Evolutionary conservation across 2,888 invertebrate genomes (phyloP).

Genomic region (Drosophila putrida): DNA sequence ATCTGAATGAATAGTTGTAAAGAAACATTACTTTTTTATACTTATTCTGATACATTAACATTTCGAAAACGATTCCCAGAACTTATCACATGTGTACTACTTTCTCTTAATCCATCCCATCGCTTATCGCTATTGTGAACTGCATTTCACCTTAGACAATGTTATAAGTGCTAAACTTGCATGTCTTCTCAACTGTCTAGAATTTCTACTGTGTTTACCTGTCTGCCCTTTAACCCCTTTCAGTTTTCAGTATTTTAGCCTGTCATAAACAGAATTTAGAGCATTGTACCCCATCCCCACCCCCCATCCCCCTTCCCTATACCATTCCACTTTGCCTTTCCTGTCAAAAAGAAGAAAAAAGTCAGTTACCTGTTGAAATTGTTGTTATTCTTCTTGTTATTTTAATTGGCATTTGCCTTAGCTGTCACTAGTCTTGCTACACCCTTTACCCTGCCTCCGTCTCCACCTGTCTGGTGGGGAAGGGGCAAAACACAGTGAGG

Average conservation of each 20-base stretch:
- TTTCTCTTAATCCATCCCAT: constrained; percentile 10
- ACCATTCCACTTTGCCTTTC: background rate
- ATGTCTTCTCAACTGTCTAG: constrained; percentile 26
- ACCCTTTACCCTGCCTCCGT: background rate
- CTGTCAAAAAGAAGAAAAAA: constrained; percentile 44
- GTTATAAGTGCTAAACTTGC: constrained; percentile 28
- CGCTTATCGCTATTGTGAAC: constrained; percentile 6
- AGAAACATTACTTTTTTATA: too few species aligned
- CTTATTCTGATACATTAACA: background rate
- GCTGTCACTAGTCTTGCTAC: constrained; percentile 30
- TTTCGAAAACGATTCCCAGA: background rate
- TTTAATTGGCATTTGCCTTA: constrained; percentile 71
- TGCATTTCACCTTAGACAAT: constrained; percentile 10
- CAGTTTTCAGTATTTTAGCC: constrained; percentile 7
- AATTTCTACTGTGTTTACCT: constrained; percentile 16
- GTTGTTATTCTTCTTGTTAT: constrained; percentile 57
- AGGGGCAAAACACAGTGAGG: constrained; percentile 2
- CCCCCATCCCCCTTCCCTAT: background rate
- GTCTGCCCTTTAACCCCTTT: constrained; percentile 29
- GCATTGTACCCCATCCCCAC: constrained; percentile 36
- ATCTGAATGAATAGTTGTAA: too few species aligned
- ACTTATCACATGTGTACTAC: background rate
- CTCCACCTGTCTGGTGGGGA: constrained; percentile 11
- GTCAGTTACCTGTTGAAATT: constrained; percentile 76
- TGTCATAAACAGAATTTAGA: constrained; percentile 57